A percentile compares a stretch with the other conserved stretches of the same genome.
These are phyloP conservation scores for Neofelis nebulosa DNA, from an alignment of 2,113 vertebrate species.

Conservation along the genomic window DNA sequence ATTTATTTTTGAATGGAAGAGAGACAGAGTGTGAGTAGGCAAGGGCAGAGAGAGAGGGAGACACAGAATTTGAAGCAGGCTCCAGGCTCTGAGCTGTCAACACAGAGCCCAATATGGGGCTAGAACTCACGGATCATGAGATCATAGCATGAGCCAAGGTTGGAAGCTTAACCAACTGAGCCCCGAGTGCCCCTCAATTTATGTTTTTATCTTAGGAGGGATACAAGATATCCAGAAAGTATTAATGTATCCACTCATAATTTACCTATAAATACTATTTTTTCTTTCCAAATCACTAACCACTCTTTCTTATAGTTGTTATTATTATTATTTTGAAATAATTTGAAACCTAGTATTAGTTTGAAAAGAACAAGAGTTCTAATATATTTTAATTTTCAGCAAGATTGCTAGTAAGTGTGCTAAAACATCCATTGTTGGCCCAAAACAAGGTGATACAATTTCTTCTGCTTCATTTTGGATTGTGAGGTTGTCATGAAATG, in stretches of 20 bases:
- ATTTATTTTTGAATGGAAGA: too few relatives aligned
- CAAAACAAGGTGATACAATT: neutral
- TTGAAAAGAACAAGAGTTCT: neutral
- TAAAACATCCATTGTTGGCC: neutral
- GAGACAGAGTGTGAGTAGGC: too few relatives aligned
- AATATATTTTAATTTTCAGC: neutral
- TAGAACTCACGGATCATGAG: too few relatives aligned
- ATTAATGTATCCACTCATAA: neutral
- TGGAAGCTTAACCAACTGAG: too few relatives aligned
- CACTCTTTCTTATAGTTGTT: neutral
- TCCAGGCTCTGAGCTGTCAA: too few relatives aligned
- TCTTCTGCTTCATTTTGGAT: neutral
- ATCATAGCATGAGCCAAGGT: too few relatives aligned
- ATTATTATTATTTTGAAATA: neutral
- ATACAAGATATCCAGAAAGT: neutral
- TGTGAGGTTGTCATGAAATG: neutral
- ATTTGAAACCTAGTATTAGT: neutral
- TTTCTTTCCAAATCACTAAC: neutral
- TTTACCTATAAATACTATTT: neutral
- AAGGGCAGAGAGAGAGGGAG: too few relatives aligned
- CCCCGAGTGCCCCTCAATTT: neutral
- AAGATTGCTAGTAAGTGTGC: neutral
- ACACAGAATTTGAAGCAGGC: too few relatives aligned
- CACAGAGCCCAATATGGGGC: too few relatives aligned
- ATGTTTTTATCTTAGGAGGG: neutral